Percentiles rank a stretch among this genome's conserved stretches.
These are phyloP conservation scores for Drosophila hydei DNA, from an alignment of 1,140 invertebrate species.

Conservation along the genomic window DNA sequence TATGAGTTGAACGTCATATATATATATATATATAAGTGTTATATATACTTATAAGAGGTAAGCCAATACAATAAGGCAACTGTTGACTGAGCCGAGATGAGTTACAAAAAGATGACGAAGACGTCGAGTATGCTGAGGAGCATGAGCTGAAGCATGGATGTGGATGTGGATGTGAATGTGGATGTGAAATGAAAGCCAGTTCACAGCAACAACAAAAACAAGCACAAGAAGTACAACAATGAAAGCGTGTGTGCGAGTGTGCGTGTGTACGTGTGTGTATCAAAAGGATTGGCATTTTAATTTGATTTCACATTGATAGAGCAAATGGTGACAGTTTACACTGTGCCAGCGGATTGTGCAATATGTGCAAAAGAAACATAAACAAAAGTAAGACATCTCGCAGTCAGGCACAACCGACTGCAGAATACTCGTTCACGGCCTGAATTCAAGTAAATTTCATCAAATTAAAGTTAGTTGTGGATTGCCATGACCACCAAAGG, in stretches of 20 bases:
- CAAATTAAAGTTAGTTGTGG: too few relatives aligned
- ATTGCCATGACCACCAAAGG: too few relatives aligned
- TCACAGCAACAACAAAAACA: conserved; percentile 39
- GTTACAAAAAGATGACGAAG: conserved; percentile 21
- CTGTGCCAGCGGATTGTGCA: conserved; percentile 23
- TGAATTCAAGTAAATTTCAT: too few relatives aligned
- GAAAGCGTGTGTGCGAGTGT: conserved; percentile 4
- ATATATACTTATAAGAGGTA: conserved; percentile 30
- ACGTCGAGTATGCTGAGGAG: conserved; percentile 6
- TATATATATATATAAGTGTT: conserved; percentile 48
- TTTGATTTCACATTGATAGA: conserved; percentile 70
- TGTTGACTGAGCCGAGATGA: conserved; percentile 32
- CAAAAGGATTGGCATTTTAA: conserved; percentile 71
- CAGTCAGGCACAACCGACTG: too few relatives aligned
- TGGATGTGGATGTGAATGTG: conserved; percentile 9
- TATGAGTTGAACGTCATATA: conserved; percentile 37
- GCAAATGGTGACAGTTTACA: conserved; percentile 33
- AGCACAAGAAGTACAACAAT: conserved; percentile 35
- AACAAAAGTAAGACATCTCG: background rate
- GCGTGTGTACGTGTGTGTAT: conserved; percentile 31
- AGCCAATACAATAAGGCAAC: conserved; percentile 44
- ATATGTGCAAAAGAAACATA: conserved; percentile 42
- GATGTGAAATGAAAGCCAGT: conserved; percentile 24
- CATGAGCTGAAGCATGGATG: conserved; percentile 4
- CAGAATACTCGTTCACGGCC: too few relatives aligned